Base-by-base conservation (phyloP, 2,888 invertebrate genomes). In the Drosophila stalkeri region DNA sequence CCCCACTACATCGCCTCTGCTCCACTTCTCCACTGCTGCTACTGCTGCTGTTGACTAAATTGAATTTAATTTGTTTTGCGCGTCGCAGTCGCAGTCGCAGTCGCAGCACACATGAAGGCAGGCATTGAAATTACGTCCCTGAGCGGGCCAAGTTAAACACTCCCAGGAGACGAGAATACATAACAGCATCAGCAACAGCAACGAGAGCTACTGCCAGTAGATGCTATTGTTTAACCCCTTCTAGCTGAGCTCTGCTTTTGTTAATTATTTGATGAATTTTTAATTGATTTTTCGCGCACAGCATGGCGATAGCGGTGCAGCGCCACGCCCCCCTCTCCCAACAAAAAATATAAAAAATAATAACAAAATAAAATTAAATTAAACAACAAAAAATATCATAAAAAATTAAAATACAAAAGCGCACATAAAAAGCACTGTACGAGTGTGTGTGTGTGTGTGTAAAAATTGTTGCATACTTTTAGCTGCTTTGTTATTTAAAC, bases 261-360 rank as follows among this genome's bases (percentile, higher is more conserved):
- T 90, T 91, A 91, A 91, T 91, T 91, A 91, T 91, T 91, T 91
- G 91, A 91, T 91, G 91, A 91, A 91, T 91, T 91, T 91, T 91
- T 91, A 91, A 91, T 91, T 91, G 91, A 91, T 91, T 91, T 91
- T 91, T 84, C 86, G 85, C 86, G 82, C 84, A 90, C 89, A 89
- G 80, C 77, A 67, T 76, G 80, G 27, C 54, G 57, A 46, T 46
- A 39, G 62, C 78, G 41, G 41, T 47, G 77, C 72, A 70, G 70
- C 46, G 39, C 23, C 43, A 51, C 39, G 47, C 37, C 20, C 59
- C 33, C n/a, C n/a, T n/a, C n/a, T n/a, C n/a, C n/a, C 33, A 62
- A 68, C 60, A 18, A 65, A 27, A 51, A 52, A 43, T 14, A 55
- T n/a, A n/a, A 54, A 60, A 51, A 52, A 35, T n/a, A 14, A 64